Base-by-base conservation (phyloP, 2,888 invertebrate genomes). In the Mythimna vitellina region DNA sequence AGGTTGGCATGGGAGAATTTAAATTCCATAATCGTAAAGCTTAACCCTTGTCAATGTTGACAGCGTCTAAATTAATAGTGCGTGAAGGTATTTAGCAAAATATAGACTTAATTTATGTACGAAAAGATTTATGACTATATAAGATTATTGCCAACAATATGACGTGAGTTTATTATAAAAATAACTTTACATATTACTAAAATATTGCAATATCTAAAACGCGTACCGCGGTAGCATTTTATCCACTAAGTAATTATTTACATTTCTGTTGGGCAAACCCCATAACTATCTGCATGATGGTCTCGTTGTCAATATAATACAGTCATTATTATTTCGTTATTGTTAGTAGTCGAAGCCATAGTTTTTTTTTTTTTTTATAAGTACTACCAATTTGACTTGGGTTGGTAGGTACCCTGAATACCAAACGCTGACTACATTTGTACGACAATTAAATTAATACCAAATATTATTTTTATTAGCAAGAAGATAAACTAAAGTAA, bases 1-100 rank as follows among this genome's bases (percentile, higher is more conserved):
- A 78, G 80, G 78, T 78, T 86, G 77, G 80, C 80, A 86, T 84
- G 84, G 81, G 81, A 87, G 88, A 88, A 90, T 91, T 90, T 87
- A 88, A 93, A 92, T 92, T 90, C 88, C 85, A 87, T 91, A 90
- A 91, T 89, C 92, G 87, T 80, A 81, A 86, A 90, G 91, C 88
- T 92, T 92, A 93, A 93, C 93, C 93, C 93, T 92, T 92, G 89
- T 93, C 93, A 91, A 88, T 88, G 91, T 87, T 90, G 93, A 92
- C 92, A 91, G 89, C 88, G 85, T 88, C 89, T 91, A 92, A 93
- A 93, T 92, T 93, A 93, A 93, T 93, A 93, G 93, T 92, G 91
- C 90, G 90, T 90, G 90, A 89, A 92, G 91, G 92, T 91, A 93
- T 92, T 92, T 91, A 89, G 88, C 89, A 86, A 89, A 91, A 88